Base-by-base conservation (phyloP, 1,140 invertebrate genomes). In the Drosophila eugracilis region DNA sequence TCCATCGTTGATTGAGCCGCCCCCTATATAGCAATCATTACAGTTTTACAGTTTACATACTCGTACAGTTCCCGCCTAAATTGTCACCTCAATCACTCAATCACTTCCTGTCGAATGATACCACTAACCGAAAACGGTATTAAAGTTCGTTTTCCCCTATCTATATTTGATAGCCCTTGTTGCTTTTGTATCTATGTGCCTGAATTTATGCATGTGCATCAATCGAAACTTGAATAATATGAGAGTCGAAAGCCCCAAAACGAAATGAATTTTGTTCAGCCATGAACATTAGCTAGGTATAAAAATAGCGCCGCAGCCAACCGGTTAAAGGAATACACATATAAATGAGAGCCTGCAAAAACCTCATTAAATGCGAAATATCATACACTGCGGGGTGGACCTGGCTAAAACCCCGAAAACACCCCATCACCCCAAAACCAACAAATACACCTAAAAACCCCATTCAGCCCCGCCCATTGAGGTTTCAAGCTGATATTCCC, bases 221-320 rank as follows among this genome's bases (percentile, higher is more conserved):
- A 52, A 52, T 36, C 19, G 54, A 19, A 57, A 6, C 19, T 30
- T 21, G 6, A 52, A 17, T 15, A 49, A 49, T 6, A 15, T 14
- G 3, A 12, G 34, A 6, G 19, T 17, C 39, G 21, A 12, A 21
- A 45, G 36, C n/a, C n/a, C n/a, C n/a, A n/a, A n/a, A n/a, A n/a
- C n/a, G n/a, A n/a, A n/a, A 45, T 21, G 4, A 54, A 63, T 36
- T 37, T 30, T 24, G 50, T 52, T 49, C 17, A 53, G 44, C 17
- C 50, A 48, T 45, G 22, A 45, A 45, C 42, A 15, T 78, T 84
- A 84, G 80, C 75, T 84, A 85, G 80, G 76, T 75, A 75, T 24
- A 66, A 41, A 62, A 75, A 73, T 69, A 78, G 73, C 24, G 15
- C 12, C 24, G 15, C 12, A 50, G 45, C 60, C 39, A 24, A 15